Percentiles rank a stretch among this genome's conserved stretches.
These are phyloP conservation scores for Mesorhabditis belari DNA, from an alignment of 2,888 invertebrate genomes.

Conservation along the genomic window DNA sequence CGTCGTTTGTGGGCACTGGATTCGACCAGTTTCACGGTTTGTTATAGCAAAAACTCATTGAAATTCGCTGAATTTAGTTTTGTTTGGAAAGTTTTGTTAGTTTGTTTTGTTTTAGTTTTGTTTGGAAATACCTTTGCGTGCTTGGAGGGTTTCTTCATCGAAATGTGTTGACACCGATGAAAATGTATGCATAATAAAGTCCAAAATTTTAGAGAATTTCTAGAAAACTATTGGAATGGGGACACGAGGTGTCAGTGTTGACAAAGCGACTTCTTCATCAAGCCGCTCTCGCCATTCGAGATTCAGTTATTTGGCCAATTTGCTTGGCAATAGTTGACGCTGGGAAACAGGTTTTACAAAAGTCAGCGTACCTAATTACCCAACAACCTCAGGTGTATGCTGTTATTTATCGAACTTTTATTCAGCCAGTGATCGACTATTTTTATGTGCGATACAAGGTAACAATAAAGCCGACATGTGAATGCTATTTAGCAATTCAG, in stretches of 20 bases:
- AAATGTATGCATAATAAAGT: not conserved
- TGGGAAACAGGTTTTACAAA: slow-evolving; percentile 9
- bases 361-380: not conserved
- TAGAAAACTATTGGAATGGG: not conserved
- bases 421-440: slow-evolving; percentile 25
- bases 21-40: slow-evolving; percentile 23
- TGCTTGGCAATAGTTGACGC: slow-evolving; percentile 22
- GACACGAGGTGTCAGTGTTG: not conserved
- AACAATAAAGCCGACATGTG: slow-evolving; percentile 16
- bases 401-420: not conserved
- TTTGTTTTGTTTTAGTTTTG: not conserved
- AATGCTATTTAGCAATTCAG: not conserved
- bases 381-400: not conserved
- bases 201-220: not conserved
- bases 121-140: not conserved
- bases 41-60: slow-evolving; percentile 11
- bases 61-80: not conserved
- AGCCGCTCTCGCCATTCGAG: slow-evolving; percentile 16
- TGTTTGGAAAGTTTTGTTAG: slow-evolving; percentile 1
- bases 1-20: slow-evolving; percentile 34
- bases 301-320: slow-evolving; percentile 44
- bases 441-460: slow-evolving; percentile 29
- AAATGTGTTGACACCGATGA: not conserved
- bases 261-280: not conserved
- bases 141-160: not conserved